Evolutionary conservation across 2,888 invertebrate species (phyloP).

Genomic region (Drosophila birchii): DNA sequence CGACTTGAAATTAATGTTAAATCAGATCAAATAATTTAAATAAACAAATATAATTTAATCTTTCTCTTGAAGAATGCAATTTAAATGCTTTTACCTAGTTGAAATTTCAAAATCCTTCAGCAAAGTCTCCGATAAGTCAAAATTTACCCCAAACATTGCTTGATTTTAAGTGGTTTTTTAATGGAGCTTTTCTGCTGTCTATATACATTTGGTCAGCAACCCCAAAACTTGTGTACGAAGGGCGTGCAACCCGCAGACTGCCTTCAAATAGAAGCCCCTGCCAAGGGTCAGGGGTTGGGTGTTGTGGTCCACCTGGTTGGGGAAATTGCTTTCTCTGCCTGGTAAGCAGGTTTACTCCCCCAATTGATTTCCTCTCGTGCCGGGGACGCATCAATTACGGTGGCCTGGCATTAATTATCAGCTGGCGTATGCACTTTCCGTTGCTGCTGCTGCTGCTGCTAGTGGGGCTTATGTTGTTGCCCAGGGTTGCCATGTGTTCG

Average conservation of each 20-base stretch:
- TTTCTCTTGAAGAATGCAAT: not conserved
- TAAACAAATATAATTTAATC: not conserved
- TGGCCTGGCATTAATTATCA: constrained; percentile 53
- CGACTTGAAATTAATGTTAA: not conserved
- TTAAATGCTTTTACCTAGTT: not conserved
- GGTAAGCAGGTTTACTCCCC: constrained; percentile 15
- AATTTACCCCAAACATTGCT: not conserved
- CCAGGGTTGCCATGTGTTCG: constrained; percentile 71
- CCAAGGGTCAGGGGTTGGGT: constrained; percentile 7
- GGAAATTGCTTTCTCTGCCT: constrained; percentile 1
- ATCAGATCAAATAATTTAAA: not conserved
- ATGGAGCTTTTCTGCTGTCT: not conserved
- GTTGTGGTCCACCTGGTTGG: not conserved
- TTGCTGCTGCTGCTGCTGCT: constrained; percentile 53
- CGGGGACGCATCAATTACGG: constrained; percentile 71
- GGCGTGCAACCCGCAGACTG: constrained; percentile 1
- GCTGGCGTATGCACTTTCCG: constrained; percentile 73
- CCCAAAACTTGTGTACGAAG: not conserved
- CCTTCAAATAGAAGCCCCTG: too few species aligned
- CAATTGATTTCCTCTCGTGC: constrained; percentile 71
- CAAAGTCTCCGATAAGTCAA: not conserved
- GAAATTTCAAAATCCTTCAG: not conserved
- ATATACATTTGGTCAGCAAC: constrained; percentile 2
- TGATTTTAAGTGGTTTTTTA: constrained; percentile 2
- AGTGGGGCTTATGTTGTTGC: constrained; percentile 64